phyloP scores from a whole-genome alignment of 2,113 vertebrate species.

The Pogonocichla stellata region DNA sequence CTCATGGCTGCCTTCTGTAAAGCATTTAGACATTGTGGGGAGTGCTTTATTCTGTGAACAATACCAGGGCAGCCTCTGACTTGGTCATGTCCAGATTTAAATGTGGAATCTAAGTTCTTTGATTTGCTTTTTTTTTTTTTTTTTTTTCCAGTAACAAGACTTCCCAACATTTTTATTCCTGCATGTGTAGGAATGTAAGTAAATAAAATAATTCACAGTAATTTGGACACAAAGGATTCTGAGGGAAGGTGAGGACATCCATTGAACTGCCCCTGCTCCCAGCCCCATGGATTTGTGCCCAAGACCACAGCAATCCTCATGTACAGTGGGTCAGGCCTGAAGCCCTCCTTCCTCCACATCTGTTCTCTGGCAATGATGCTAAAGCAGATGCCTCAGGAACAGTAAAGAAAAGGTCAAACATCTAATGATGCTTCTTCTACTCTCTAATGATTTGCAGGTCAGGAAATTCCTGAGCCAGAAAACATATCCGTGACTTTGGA shows the following conservation, averaged over 20 bases:
- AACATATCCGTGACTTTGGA: background rate
- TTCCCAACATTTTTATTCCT: background rate
- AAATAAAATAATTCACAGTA: background rate
- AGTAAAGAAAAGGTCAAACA: background rate
- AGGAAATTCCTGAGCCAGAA: slow-evolving; percentile 32
- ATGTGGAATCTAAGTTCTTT: background rate
- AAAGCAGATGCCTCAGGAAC: background rate
- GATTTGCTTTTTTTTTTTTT: background rate
- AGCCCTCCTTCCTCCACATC: background rate
- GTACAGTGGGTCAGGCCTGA: accelerated
- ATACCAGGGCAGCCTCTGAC: background rate
- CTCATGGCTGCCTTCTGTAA: background rate
- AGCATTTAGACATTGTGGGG: background rate
- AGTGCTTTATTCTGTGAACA: background rate
- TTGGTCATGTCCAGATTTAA: background rate
- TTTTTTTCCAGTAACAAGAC: background rate
- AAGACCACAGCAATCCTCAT: background rate
- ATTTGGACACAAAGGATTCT: background rate
- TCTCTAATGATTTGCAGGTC: slow-evolving; percentile 1
- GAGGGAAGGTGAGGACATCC: background rate
- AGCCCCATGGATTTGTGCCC: background rate
- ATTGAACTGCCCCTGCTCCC: background rate
- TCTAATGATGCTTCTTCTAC: background rate
- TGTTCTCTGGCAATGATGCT: background rate
- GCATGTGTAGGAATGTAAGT: background rate